Percentiles rank a stretch among this genome's conserved stretches.
phyloP scores from a whole-genome alignment of 2,113 vertebrate genomes.

The Procapra przewalskii region DNA sequence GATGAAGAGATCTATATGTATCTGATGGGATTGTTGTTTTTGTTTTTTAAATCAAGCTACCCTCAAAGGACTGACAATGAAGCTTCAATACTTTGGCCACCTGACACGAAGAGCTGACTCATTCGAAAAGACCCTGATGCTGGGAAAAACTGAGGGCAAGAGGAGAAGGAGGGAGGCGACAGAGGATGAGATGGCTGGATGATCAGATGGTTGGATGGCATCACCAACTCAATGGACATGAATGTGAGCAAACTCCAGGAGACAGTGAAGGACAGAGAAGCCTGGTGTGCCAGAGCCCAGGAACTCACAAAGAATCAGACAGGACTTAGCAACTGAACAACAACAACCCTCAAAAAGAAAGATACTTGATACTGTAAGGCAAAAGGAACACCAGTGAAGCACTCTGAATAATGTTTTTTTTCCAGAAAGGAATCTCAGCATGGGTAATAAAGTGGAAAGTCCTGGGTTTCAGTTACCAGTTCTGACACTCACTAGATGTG shows the following conservation, averaged over 20 bases:
- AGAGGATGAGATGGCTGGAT: neutral
- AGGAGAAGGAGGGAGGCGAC: neutral
- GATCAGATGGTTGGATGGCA: neutral
- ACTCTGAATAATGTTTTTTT: neutral
- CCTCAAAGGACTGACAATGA: neutral
- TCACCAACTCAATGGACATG: neutral
- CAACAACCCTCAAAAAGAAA: neutral
- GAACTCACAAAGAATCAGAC: neutral
- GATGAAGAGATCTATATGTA: too few relatives aligned
- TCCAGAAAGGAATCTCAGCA: neutral
- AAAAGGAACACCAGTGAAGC: neutral
- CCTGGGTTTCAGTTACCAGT: neutral
- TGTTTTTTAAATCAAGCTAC: neutral
- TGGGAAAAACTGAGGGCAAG: neutral
- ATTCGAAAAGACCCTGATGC: neutral
- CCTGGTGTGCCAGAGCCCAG: neutral
- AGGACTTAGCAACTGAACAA: neutral
- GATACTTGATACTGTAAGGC: neutral
- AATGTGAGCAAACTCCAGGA: neutral
- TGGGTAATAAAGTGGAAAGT: neutral
- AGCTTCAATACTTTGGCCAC: neutral
- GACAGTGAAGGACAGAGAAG: neutral
- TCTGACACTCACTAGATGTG: neutral
- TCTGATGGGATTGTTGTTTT: neutral
- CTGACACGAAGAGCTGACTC: neutral